phyloP scores from a whole-genome alignment of 1,140 invertebrate species.

The Ridgeia piscesae region DNA sequence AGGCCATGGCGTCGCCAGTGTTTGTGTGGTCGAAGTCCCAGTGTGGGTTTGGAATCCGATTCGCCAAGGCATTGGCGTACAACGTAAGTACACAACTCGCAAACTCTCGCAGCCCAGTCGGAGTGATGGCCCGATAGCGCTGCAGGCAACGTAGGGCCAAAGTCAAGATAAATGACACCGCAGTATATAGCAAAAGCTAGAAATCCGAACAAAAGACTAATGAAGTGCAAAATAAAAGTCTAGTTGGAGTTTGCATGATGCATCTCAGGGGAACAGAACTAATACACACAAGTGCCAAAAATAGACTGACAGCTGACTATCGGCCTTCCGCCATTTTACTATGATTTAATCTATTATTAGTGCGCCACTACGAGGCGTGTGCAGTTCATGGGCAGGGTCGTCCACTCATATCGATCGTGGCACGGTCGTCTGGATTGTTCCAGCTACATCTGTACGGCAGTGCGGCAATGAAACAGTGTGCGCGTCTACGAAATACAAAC shows the following conservation, averaged over 20 bases:
- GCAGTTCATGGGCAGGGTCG: background rate
- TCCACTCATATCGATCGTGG: background rate
- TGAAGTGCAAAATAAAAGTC: background rate
- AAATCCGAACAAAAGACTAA: background rate
- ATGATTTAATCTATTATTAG: conserved; percentile 2
- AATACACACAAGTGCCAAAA: background rate
- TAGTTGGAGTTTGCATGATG: background rate
- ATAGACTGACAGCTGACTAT: background rate
- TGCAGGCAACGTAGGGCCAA: background rate
- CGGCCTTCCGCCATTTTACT: background rate
- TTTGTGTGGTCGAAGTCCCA: background rate
- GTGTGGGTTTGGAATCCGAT: background rate
- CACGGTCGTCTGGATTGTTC: background rate
- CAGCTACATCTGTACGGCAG: background rate
- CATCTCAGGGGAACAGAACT: background rate
- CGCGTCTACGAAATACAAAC: no score
- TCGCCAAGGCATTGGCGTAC: background rate
- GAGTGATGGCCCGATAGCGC: background rate
- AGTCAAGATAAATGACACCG: background rate
- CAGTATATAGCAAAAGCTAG: background rate
- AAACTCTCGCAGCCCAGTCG: background rate
- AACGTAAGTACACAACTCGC: background rate
- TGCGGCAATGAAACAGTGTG: no score
- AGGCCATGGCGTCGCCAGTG: background rate
- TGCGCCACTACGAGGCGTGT: background rate